These are phyloP conservation scores for Tychaedon coryphoeus DNA, from an alignment of 2,113 vertebrate genomes.

Conservation along the genomic window DNA sequence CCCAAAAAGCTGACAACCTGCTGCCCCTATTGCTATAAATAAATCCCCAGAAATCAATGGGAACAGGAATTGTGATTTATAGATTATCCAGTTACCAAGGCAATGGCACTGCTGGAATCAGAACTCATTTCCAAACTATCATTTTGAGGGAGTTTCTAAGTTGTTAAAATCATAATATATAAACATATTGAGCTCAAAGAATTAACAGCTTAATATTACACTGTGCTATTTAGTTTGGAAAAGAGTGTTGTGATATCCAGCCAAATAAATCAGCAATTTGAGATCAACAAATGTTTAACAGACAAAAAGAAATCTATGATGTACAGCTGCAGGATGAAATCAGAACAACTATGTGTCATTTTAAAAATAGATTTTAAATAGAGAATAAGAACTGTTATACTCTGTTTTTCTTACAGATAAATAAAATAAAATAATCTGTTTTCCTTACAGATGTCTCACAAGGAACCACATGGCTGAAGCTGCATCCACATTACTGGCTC, in stretches of 20 bases:
- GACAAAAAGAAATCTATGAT: background rate
- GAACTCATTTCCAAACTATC: background rate
- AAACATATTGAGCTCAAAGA: background rate
- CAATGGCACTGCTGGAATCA: background rate
- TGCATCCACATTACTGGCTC: background rate
- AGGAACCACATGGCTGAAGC: background rate
- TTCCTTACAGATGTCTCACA: background rate
- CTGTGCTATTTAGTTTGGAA: background rate
- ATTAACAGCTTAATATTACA: background rate
- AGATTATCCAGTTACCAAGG: background rate
- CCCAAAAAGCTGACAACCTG: background rate
- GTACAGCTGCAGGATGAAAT: background rate
- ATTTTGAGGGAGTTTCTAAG: background rate
- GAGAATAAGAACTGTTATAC: background rate
- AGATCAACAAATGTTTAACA: background rate
- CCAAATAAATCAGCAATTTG: background rate
- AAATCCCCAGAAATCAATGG: background rate
- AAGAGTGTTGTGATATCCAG: background rate
- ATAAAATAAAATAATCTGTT: background rate
- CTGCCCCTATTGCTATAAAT: background rate
- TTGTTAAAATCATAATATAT: background rate
- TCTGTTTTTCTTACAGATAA: background rate
- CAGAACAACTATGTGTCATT: background rate
- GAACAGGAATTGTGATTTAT: background rate
- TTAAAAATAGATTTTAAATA: background rate